Percentiles rank a stretch among this genome's conserved stretches.
These are phyloP conservation scores for Thecocarcelia acutangulata DNA, from an alignment of 2,888 invertebrate species.

Conservation along the genomic window DNA sequence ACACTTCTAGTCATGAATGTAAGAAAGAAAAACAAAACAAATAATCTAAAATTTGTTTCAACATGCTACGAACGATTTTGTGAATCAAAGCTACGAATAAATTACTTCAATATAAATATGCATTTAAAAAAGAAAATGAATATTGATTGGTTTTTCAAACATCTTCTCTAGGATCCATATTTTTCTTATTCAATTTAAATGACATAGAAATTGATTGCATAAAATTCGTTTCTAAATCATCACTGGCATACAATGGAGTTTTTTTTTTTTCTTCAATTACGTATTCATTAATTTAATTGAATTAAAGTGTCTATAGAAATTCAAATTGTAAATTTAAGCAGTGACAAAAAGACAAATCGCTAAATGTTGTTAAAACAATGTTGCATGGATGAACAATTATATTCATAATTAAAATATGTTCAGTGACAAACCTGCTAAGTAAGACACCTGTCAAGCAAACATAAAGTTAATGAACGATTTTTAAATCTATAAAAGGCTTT, in stretches of 20 bases:
- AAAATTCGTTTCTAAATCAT: too few species aligned
- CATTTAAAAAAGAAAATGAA: not conserved
- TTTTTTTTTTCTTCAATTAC: not conserved
- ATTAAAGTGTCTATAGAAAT: not conserved
- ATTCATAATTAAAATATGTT: not conserved
- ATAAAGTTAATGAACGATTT: too few species aligned
- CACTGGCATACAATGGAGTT: too few species aligned
- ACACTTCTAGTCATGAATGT: constrained; percentile 1
- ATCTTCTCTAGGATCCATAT: not conserved
- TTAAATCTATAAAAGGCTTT: too few species aligned
- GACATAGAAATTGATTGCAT: not conserved
- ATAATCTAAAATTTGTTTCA: not conserved
- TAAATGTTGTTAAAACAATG: not conserved
- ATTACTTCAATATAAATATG: not conserved
- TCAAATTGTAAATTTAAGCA: not conserved
- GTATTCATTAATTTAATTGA: not conserved
- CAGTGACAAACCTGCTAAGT: not conserved
- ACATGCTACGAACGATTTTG: not conserved
- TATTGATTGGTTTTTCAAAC: not conserved
- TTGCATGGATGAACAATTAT: constrained; percentile 11
- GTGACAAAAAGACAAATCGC: not conserved
- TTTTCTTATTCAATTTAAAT: not conserved
- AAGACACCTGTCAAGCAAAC: not conserved
- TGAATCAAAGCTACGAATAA: constrained; percentile 1
- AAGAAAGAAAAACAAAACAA: not conserved